Base-by-base conservation (phyloP, 1,140 invertebrate genomes). In the Zelostemma sp. region DNA sequence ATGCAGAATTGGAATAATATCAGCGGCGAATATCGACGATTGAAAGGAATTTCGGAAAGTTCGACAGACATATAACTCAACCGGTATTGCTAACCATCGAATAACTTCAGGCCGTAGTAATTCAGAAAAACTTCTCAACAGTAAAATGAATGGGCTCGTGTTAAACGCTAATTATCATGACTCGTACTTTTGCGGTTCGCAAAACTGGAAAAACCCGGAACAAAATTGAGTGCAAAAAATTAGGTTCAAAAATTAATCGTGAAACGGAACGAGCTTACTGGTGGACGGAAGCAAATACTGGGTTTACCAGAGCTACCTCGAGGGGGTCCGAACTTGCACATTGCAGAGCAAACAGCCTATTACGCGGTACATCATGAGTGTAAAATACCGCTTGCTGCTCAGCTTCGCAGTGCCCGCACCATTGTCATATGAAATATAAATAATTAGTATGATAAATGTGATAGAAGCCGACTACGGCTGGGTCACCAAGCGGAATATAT, bases 371-470 rank as follows among this genome's bases (percentile, higher is more conserved):
- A 76, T 72, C 62, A 47, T 48, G 58, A 66, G 66, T 67, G 61
- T 75, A 75, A 79, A 79, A 79, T 78, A 76, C 46, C 68, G 55
- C 66, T 62, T 68, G 69, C 51, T 72, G 60, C 54, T 50, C 54
- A 25, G 55, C 68, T 63, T 63, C 59, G 53, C 55, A 51, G 51
- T 63, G 53, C 60, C 53, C 48, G 40, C 50, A 65, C 33, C 60
- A 65, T 41, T 65, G 54, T 55, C 54, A 54, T 62, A 60, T 72
- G 72, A 78, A 80, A 77, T 80, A 82, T 82, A 80, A 82, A 82
- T 83, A 82, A 81, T 83, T 82, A 82, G 74, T 54, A 72, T 76
- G 75, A 80, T 77, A 68, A 76, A 80, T 68, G 62, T 59, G 33
- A 58, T 62, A 67, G 76, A 80, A 76, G 65, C 71, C 62, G 69